Evolutionary conservation across 2,113 vertebrate species (phyloP), one percentile per base, ranked within the genome.

Genomic region (Coregonus clupeaformis): DNA sequence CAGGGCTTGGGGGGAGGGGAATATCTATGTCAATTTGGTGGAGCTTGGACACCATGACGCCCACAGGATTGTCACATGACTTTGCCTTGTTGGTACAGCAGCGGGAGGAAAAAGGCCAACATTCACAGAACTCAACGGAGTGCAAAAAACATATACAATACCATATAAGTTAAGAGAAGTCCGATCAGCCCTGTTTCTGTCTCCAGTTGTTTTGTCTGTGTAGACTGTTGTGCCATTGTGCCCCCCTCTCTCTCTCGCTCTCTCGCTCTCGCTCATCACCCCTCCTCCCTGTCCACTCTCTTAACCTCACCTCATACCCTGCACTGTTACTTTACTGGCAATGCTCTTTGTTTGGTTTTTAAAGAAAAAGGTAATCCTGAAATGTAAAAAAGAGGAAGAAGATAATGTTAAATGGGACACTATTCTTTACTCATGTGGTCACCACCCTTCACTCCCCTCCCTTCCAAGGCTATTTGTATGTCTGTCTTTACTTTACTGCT

Each of bases 401-500:
- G 25, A 83, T 92, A 99, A 93, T 94, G 92, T 92, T 65, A 83
- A 84, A 80, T 32, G n/a, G 74, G 84, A 85, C 82, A 81, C 81
- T 72, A 68, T 79, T 85, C 14, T 76, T 68, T 71, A 76, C 68
- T 66, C 24, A 25, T 45, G 67, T 80, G 70, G 68, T 82, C 73
- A 73, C 71, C 77, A 77, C 66, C 76, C 25, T 76, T 27, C 47
- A 75, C 42, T 55, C 73, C 62, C 74, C 66, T 65, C n/a, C 57
- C 12, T 59, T 36, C 49, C 68, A 55, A 42, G 65, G 85, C 94
- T 96, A 42, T 85, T 74, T 82, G 75, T 80, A 76, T 93, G 88
- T 85, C 85, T 87, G 87, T 90, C 90, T 89, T 88, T 94, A 93
- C 93, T 94, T 94, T 94, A 93, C 93, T 94, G 94, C 94, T 95